Conservation (phyloP, 2,888 invertebrate species). For the Trypoxylon attenuatum region DNA sequence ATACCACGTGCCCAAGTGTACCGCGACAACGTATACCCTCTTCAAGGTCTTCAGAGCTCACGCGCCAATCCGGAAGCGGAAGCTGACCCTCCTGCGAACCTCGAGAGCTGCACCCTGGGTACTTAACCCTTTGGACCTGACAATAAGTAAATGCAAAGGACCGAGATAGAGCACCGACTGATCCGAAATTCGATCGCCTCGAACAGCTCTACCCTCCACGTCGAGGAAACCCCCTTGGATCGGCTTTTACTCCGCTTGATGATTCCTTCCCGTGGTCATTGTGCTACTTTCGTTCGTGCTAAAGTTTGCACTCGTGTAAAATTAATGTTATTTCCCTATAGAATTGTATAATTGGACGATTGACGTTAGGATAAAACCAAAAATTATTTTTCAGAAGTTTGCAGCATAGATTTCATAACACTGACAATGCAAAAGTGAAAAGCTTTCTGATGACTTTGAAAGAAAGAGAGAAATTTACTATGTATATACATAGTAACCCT, state of each 20-base stretch:
- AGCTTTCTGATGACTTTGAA: too few species aligned
- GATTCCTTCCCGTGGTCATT: too few species aligned
- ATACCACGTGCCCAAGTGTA: conserved; percentile 72
- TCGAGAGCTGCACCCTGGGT: conserved; percentile 44
- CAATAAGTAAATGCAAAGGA: conserved; percentile 15
- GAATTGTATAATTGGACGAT: too few species aligned
- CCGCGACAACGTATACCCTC: conserved; percentile 61
- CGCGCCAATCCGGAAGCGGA: conserved; percentile 73
- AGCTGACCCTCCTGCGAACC: conserved; percentile 61
- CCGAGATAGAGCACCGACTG: conserved; percentile 37
- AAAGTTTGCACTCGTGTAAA: too few species aligned
- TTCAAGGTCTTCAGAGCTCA: conserved; percentile 60
- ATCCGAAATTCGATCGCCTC: conserved; percentile 61
- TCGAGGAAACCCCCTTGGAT: not conserved
- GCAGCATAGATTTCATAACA: too few species aligned
- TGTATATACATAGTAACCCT: too few species aligned
- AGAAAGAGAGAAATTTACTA: too few species aligned
- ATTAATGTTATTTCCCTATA: too few species aligned
- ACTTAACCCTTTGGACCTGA: conserved; percentile 67
- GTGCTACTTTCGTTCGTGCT: too few species aligned
- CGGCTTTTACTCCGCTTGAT: not conserved
- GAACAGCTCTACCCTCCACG: not conserved
- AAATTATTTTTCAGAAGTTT: too few species aligned
- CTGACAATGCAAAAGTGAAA: too few species aligned
- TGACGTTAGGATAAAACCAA: too few species aligned